Base-by-base conservation (phyloP, 2,797 vertebrate species). In the Lepidocolaptes lacrymiger region DNA sequence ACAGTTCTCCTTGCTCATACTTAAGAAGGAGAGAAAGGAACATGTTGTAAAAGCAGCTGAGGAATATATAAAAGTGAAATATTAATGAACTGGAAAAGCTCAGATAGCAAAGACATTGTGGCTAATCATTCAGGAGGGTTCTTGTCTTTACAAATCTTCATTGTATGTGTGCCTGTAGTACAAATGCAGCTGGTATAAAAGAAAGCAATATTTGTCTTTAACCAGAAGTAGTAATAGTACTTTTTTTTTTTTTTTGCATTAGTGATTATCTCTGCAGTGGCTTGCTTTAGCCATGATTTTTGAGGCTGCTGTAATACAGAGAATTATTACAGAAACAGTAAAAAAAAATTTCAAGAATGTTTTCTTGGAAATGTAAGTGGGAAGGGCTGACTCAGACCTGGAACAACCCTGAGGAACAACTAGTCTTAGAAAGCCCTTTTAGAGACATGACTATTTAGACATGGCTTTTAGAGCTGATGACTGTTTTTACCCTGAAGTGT, bases 41-140 rank as follows among this genome's bases (percentile, higher is more conserved):
- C 95, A 96, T 67, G 78, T 79, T 96, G 94, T 95, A 93, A 95
- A 94, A 95, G 84, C 88, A 88, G 94, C 89, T 73, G 88, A 95
- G 88, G 91, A 94, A 96, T 97, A 94, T 96, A 96, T 97, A 87
- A 95, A 96, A 96, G 96, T 95, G 96, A 97, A 97, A 97, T 96
- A 97, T 97, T 97, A 97, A 97, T 96, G 94, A 95, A 83, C 72
- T 86, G 81, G 87, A 95, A 95, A 93, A 94, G 94, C 97, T 95
- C 51, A 75, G 80, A 78, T 85, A 89, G 93, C 85, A 59, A 64
- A 97, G 93, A 86, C 34, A 2, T 91, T 54, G 75, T 11, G 1
- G 71, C 48, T 96, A 80, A 89, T 88, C 48, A 49, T 96, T 93
- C 56, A 75, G 76, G 64, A 94, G 55, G 15, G 12, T 69, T 95